Percentiles rank a stretch among this genome's conserved stretches.
Evolutionary conservation across 1,140 invertebrate species (phyloP).

Genomic region (Anastatus disparis): DNA sequence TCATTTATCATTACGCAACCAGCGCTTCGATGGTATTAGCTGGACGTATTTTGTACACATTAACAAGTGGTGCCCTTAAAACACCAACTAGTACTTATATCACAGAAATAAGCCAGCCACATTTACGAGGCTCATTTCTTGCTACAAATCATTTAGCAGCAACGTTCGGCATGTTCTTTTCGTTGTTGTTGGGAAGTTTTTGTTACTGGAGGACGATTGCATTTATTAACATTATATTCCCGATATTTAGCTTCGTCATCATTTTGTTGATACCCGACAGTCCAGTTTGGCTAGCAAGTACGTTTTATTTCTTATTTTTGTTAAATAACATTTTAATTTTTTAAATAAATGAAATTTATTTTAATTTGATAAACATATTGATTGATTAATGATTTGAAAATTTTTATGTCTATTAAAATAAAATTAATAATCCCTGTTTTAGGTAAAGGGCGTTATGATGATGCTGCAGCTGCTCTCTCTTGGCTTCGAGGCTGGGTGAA

Average conservation of each 20-base stretch:
- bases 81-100: slow-evolving; percentile 84
- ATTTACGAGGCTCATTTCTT: slow-evolving; percentile 77
- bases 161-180: slow-evolving; percentile 77
- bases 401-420: neutral
- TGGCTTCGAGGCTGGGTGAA: slow-evolving; percentile 76
- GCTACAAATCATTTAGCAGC: slow-evolving; percentile 78
- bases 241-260: slow-evolving; percentile 72
- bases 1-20: slow-evolving; percentile 74
- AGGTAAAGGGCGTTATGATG: slow-evolving; percentile 69
- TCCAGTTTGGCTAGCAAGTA: slow-evolving; percentile 77
- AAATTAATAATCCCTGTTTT: slow-evolving; percentile 46
- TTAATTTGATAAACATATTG: neutral
- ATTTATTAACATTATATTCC: slow-evolving; percentile 74
- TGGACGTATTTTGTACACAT: slow-evolving; percentile 74
- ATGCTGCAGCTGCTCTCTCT: slow-evolving; percentile 69
- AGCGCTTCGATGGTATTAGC: slow-evolving; percentile 72
- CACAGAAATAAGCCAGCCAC: slow-evolving; percentile 81
- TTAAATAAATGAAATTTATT: neutral
- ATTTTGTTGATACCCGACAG: slow-evolving; percentile 80
- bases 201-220: slow-evolving; percentile 77
- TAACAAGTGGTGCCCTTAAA: slow-evolving; percentile 79
- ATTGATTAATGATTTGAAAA: neutral
- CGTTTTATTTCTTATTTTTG: slow-evolving; percentile 10
- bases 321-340: neutral
- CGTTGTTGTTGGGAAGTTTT: slow-evolving; percentile 76